Base-by-base conservation (phyloP, 2,797 vertebrate genomes). In the Clarias platycephalus region DNA sequence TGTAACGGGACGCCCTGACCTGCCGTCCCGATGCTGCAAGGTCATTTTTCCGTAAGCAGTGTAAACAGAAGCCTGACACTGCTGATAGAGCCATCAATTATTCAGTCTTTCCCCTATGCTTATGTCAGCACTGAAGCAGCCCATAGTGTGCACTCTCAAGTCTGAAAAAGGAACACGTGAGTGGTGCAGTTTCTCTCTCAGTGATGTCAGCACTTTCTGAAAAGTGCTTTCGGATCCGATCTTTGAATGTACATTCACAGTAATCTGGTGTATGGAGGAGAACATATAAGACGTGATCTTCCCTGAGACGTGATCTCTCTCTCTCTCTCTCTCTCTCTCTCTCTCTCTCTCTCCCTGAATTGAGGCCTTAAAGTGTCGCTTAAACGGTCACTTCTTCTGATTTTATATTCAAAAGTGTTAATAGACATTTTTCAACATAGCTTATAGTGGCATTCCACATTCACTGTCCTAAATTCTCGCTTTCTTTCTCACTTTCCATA, bases 71-170 rank as follows among this genome's bases (percentile, higher is more conserved):
- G 83, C 80, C 76, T 81, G 82, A 85, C 80, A 57, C 90, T 90
- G 89, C 86, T 81, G 68, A 53, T 37, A 86, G 86, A 70, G 12
- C 60, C 83, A 85, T 94, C 80, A 94, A 94, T 94, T 90, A 94
- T 94, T 93, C 90, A 94, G 81, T 26, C 60, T 55, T 1, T 8
- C 66, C 81, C 92, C 91, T 93, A 87, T 24, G 86, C 86, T 93
- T 92, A 89, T 90, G 34, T 90, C 53, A 58, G 85, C 89, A 90
- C 91, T 88, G 91, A 92, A 91, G 90, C 87, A 0, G 55, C 44
- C 82, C 88, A 66, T 86, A 86, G 84, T 88, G 88, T 68, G 40
- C 64, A 58, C 70, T n/a, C 62, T 64, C 40, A 0, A 18, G 15
- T 31, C 85, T 86, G 88, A 86, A 89, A 93, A 72, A 71, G 9